Evolutionary conservation across 2,113 vertebrate species (phyloP).

Genomic region (Trematocara macrostoma): DNA sequence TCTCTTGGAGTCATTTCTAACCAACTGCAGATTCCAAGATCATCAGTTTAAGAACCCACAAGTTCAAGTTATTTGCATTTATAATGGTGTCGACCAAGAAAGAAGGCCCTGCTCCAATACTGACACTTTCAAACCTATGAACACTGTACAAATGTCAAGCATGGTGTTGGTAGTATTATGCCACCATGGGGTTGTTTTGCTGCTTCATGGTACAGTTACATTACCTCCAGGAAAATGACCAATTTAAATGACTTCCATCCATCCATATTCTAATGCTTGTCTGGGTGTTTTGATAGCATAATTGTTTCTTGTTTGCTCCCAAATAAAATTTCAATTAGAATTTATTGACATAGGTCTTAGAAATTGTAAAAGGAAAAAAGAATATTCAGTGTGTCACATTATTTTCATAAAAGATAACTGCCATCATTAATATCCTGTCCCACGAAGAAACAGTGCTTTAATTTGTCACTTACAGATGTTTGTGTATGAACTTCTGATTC

Average conservation of each 20-base stretch:
- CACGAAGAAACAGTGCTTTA: not conserved
- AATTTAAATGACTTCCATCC: not conserved
- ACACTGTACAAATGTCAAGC: not conserved
- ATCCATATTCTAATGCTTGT: not conserved
- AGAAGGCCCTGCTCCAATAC: not conserved
- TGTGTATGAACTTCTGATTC: not conserved
- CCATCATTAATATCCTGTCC: not conserved
- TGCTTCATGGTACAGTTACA: not conserved
- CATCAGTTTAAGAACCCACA: not conserved
- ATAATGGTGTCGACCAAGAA: not conserved
- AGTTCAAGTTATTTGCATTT: not conserved
- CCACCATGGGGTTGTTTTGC: not conserved
- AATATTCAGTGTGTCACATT: not conserved
- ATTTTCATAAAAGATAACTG: not conserved
- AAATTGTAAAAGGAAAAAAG: not conserved
- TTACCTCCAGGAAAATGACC: not conserved
- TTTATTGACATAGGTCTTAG: not conserved
- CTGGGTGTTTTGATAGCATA: not conserved
- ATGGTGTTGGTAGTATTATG: not conserved
- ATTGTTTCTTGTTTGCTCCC: not conserved
- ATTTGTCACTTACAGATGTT: not conserved
- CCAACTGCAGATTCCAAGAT: not conserved
- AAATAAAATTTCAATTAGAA: not conserved
- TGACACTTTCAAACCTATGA: not conserved
- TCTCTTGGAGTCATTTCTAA: not conserved